A percentile compares a stretch with the other conserved stretches of the same genome.
Conservation (phyloP, 1,140 invertebrate genomes). For the Artemia franciscana region DNA sequence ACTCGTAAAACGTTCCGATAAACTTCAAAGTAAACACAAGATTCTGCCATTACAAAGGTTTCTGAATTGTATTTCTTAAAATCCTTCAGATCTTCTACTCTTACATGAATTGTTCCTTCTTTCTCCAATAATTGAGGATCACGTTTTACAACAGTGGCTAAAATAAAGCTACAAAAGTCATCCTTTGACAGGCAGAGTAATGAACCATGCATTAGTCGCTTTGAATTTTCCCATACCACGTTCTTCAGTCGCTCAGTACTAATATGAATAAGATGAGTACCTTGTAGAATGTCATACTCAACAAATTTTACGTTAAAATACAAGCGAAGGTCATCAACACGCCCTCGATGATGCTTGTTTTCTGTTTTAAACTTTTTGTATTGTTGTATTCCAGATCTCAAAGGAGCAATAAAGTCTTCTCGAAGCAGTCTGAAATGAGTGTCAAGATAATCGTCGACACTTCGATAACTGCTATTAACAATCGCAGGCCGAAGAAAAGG, state of each 20-base stretch:
- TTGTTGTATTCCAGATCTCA: no score
- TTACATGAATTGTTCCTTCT: neutral
- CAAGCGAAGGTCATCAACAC: no score
- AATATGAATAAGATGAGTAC: no score
- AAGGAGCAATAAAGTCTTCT: neutral
- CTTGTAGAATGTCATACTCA: no score
- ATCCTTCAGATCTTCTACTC: neutral
- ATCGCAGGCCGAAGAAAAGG: no score
- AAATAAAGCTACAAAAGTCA: neutral
- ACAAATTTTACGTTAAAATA: no score
- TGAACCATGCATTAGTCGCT: neutral
- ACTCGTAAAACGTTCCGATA: neutral
- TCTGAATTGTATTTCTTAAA: neutral
- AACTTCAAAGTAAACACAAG: neutral
- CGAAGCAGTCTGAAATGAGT: neutral
- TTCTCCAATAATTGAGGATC: neutral
- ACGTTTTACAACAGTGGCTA: neutral
- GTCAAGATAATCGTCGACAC: neutral
- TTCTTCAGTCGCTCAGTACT: neutral
- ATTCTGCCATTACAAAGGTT: neutral
- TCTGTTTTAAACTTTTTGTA: no score
- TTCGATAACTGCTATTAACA: no score
- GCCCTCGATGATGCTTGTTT: no score
- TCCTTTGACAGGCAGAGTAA: neutral
- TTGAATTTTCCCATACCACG: neutral